A percentile compares a stretch with the other conserved stretches of the same genome.
phyloP scores from a whole-genome alignment of 2,113 vertebrate genomes.

The Mormyrus iriodes region DNA sequence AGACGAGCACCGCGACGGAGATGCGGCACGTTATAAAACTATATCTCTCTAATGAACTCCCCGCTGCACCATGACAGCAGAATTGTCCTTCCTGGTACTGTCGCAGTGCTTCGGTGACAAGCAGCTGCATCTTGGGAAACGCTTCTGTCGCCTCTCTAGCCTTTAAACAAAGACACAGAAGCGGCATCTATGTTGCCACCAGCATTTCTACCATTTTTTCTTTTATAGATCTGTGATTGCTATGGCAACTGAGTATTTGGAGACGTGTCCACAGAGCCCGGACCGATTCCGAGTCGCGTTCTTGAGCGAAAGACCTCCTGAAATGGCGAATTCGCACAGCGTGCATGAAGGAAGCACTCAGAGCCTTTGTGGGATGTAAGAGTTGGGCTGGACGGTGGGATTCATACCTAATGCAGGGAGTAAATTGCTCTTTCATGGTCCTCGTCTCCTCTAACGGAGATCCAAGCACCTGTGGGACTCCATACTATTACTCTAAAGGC shows the following conservation, averaged over 20 bases:
- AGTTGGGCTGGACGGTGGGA: background rate
- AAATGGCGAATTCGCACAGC: background rate
- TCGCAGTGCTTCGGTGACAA: background rate
- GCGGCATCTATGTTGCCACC: background rate
- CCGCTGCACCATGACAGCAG: background rate
- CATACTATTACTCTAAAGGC: background rate
- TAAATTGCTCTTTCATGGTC: background rate
- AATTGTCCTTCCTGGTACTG: background rate
- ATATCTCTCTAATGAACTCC: slow-evolving; percentile 19
- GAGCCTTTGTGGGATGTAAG: background rate
- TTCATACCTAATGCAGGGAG: background rate
- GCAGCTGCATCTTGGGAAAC: background rate
- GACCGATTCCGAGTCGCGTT: background rate
- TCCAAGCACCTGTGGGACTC: background rate
- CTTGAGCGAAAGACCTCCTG: background rate
- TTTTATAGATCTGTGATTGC: slow-evolving; percentile 4
- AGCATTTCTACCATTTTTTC: background rate
- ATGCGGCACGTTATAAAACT: slow-evolving; percentile 7
- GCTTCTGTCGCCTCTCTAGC: too few relatives aligned
- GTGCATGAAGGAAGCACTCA: background rate
- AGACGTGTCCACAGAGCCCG: slow-evolving; percentile 1
- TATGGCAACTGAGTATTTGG: slow-evolving; percentile 9
- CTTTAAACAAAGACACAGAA: background rate
- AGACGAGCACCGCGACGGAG: background rate
- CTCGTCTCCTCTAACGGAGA: background rate